Conservation (phyloP, 92 coral and sea anemone genomes). For the Umimayanthus kanabou region DNA sequence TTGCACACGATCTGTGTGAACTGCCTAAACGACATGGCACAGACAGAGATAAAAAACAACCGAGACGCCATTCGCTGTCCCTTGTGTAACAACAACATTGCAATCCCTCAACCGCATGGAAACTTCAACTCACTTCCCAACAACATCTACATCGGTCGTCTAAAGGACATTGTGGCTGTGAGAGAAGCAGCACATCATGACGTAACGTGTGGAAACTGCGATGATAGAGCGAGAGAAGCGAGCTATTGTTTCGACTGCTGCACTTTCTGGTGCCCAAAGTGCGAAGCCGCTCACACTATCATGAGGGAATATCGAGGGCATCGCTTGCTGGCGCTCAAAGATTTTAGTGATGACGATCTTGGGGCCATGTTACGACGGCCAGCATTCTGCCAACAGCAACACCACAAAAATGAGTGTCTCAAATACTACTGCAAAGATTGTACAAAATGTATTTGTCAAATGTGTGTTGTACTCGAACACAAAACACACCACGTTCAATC, state of each 20-base stretch:
- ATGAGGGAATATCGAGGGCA: conserved; percentile 17
- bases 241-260: conserved; percentile 35
- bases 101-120: background rate
- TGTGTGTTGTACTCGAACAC: conserved; percentile 18
- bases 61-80: conserved; percentile 30
- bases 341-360: conserved; percentile 40
- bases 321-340: conserved; percentile 35
- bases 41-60: background rate
- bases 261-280: conserved; percentile 33
- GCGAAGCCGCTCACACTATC: conserved; percentile 12
- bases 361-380: conserved; percentile 24
- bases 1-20: background rate
- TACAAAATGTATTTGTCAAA: background rate
- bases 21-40: background rate
- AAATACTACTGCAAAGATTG: conserved; percentile 35
- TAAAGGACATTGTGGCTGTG: conserved; percentile 23
- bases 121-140: conserved; percentile 19
- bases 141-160: conserved; percentile 14
- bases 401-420: conserved; percentile 1
- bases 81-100: background rate
- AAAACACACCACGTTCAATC: conserved; percentile 1
- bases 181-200: conserved; percentile 16
- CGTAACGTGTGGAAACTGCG: conserved; percentile 43
- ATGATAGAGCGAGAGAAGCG: background rate
- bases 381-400: conserved; percentile 23